Conservation (phyloP, 1,140 invertebrate genomes). For the Psilanteris sp. region DNA sequence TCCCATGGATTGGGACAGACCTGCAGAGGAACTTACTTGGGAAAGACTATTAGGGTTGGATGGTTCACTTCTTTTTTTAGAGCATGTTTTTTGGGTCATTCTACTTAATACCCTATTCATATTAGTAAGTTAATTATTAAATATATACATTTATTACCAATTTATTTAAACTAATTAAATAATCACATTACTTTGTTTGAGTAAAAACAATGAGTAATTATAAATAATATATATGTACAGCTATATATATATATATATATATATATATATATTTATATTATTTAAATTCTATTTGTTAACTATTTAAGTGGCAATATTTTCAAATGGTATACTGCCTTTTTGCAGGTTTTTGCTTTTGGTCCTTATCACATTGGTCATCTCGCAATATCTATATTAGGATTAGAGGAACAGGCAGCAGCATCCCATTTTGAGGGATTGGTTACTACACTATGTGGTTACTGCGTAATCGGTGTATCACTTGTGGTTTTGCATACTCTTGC, state of each 20-base stretch:
- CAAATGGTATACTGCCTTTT: too few relatives aligned
- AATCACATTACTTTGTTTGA: too few relatives aligned
- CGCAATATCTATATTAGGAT: slow-evolving; percentile 86
- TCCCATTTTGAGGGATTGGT: slow-evolving; percentile 95
- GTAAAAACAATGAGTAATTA: not conserved
- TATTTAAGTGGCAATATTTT: too few relatives aligned
- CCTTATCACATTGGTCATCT: too few relatives aligned
- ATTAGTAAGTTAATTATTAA: too few relatives aligned
- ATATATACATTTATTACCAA: too few relatives aligned
- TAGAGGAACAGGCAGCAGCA: slow-evolving; percentile 87
- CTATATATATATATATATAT: too few relatives aligned
- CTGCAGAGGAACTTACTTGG: slow-evolving; percentile 98
- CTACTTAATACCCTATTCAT: slow-evolving; percentile 98
- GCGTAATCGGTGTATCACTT: slow-evolving; percentile 91
- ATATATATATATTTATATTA: too few relatives aligned
- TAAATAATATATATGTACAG: not conserved
- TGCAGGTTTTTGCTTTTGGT: slow-evolving; percentile 95
- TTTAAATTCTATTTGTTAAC: too few relatives aligned
- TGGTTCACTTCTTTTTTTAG: slow-evolving; percentile 97
- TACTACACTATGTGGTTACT: slow-evolving; percentile 96
- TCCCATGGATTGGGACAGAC: slow-evolving; percentile 98
- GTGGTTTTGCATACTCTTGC: slow-evolving; percentile 91
- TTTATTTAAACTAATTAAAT: too few relatives aligned
- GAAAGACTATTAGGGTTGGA: slow-evolving; percentile 96
- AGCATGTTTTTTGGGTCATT: slow-evolving; percentile 99